These are phyloP conservation scores for Mythimna ferrago DNA, from an alignment of 2,888 invertebrate genomes.

Conservation along the genomic window DNA sequence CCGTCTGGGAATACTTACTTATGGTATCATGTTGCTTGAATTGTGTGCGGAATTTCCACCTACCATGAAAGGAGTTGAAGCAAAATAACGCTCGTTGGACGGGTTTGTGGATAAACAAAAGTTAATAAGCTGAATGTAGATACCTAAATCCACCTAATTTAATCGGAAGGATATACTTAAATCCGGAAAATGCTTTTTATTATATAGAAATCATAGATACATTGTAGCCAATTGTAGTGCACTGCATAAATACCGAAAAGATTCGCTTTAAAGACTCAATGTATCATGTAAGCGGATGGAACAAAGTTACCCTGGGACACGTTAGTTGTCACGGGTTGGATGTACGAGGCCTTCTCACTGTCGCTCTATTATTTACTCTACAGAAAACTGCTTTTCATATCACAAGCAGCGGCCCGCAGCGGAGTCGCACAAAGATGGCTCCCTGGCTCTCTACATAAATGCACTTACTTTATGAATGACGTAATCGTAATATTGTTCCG, in stretches of 20 bases:
- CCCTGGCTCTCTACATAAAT: constrained; percentile 81
- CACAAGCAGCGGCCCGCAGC: constrained; percentile 82
- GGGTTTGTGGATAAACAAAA: constrained; percentile 31
- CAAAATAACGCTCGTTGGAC: constrained; percentile 51
- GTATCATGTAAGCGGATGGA: constrained; percentile 36
- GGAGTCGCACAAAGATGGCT: constrained; percentile 81
- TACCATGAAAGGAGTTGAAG: constrained; percentile 60
- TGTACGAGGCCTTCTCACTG: constrained; percentile 74
- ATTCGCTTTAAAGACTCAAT: constrained; percentile 21
- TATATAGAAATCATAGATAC: neutral
- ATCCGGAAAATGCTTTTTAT: neutral
- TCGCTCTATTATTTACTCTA: constrained; percentile 84
- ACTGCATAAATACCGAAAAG: constrained; percentile 18
- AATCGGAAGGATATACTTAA: neutral
- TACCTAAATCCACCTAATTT: neutral
- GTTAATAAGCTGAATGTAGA: constrained; percentile 19
- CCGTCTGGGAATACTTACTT: constrained; percentile 84
- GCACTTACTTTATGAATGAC: constrained; percentile 85
- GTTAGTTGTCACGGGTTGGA: constrained; percentile 70
- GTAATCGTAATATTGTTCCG: constrained; percentile 84
- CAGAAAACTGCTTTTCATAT: constrained; percentile 88
- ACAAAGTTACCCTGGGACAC: constrained; percentile 63
- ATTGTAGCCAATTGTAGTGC: neutral
- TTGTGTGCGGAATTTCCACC: constrained; percentile 76
- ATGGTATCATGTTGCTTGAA: constrained; percentile 83